A percentile compares a stretch with the other conserved stretches of the same genome.
These are phyloP conservation scores for Tanypteryx hageni DNA, from an alignment of 2,888 invertebrate species.

Conservation along the genomic window DNA sequence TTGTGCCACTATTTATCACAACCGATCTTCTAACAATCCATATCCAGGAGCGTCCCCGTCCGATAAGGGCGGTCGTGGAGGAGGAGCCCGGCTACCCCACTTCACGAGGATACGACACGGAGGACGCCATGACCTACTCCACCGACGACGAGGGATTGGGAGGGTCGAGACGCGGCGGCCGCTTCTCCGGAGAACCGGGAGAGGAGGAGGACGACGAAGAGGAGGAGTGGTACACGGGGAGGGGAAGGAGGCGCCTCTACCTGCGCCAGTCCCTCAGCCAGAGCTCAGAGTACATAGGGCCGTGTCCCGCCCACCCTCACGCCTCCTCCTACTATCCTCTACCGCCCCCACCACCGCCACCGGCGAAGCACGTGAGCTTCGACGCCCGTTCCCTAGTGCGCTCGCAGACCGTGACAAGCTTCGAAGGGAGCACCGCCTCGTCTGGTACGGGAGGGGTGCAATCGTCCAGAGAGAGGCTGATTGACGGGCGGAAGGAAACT, in stretches of 20 bases:
- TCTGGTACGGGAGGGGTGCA: constrained; percentile 36
- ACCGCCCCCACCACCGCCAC: constrained; percentile 69
- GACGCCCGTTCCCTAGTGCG: constrained; percentile 78
- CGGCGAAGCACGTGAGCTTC: constrained; percentile 90
- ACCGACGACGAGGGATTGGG: constrained; percentile 32
- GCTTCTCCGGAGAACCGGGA: constrained; percentile 46
- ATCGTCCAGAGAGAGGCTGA: constrained; percentile 79
- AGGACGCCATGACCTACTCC: constrained; percentile 29
- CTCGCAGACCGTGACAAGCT: constrained; percentile 90
- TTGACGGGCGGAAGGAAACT: constrained; percentile 82
- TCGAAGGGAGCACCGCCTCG: constrained; percentile 81
- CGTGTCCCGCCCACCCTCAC: constrained; percentile 71
- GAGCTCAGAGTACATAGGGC: constrained; percentile 73
- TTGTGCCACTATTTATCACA: too few species aligned
- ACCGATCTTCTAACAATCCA: too few species aligned
- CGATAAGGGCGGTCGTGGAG: constrained; percentile 70
- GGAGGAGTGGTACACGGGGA: constrained; percentile 57
- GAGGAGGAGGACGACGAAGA: constrained; percentile 59
- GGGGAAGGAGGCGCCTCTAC: constrained; percentile 42
- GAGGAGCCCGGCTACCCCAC: constrained; percentile 69
- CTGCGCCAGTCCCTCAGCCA: constrained; percentile 55
- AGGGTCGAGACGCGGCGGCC: background rate
- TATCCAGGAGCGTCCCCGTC: constrained; percentile 69
- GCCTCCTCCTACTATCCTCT: constrained; percentile 70
- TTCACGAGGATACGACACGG: constrained; percentile 73